Evolutionary conservation across 2,113 vertebrate genomes (phyloP).

Genomic region (Thalassoma bifasciatum): DNA sequence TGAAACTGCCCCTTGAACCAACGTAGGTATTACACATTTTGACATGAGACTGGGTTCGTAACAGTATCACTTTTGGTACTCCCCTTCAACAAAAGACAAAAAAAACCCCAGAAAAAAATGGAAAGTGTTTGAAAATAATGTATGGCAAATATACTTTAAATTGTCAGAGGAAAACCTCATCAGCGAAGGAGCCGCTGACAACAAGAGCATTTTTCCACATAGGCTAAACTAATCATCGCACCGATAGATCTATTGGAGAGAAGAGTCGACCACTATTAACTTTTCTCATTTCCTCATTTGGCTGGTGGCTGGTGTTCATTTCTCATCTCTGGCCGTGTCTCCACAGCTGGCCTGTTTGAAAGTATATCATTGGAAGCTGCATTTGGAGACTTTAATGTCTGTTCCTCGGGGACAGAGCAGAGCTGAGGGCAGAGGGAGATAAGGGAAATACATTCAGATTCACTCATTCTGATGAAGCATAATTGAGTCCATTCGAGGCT

Average conservation of each 20-base stretch:
- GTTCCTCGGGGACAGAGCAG: constrained; percentile 6
- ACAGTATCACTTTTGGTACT: no score
- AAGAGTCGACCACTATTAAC: neutral
- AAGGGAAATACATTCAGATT: constrained; percentile 43
- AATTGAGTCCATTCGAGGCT: constrained; percentile 60
- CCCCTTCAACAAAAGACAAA: no score
- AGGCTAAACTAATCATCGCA: neutral
- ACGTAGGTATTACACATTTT: no score
- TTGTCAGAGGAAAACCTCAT: neutral
- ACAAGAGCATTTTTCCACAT: neutral
- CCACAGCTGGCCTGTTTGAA: constrained; percentile 1
- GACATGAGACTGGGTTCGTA: no score
- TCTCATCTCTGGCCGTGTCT: constrained; percentile 4
- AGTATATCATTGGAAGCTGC: constrained; percentile 34
- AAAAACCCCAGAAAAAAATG: no score
- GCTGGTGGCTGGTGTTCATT: constrained; percentile 31
- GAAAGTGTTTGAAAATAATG: no score
- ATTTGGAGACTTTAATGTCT: constrained; percentile 24
- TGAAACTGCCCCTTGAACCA: no score
- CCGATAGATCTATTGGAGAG: neutral
- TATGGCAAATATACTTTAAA: neutral
- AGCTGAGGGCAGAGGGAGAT: constrained; percentile 28
- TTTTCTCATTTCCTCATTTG: constrained; percentile 5
- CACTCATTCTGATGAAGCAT: constrained; percentile 53
- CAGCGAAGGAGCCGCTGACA: neutral